Evolutionary conservation across 1,140 invertebrate species (phyloP), one percentile per base, ranked within the genome.

Genomic region (Metaphire vulgaris): DNA sequence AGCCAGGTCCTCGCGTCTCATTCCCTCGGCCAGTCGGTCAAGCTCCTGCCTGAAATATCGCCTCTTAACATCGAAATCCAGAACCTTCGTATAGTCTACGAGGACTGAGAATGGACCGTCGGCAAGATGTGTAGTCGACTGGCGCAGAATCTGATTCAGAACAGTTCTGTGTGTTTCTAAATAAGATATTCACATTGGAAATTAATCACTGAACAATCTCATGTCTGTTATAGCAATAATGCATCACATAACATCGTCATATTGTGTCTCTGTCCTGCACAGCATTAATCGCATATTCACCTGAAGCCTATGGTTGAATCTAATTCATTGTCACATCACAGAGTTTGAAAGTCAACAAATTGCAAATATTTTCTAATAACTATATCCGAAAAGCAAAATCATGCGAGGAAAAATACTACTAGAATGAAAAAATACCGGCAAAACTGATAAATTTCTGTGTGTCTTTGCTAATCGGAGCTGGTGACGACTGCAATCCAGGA

Each of bases 61-160:
- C 65, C 94, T 88, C 82, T 97, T 97, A 0, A 97, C 93, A 86
- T 97, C 95, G 87, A 97, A 97, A 85, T 97, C 95, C 33, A 93
- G 86, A 72, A 97, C 91, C 80, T 93, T 88, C 0, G 94, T 95
- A 81, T 96, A 93, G 77, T 96, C 92, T 2, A 95, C 93, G 1
- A 97, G 87, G 0, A 96, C 92, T 30, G 92, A 91, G 83, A 97
- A 96, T 15, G 94, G 94, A 28, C 93, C 85, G 82, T 95, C 93
- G 12, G 92, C 91, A 16, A 96, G 87, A 81, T 93, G 93, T 0
- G 91, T 90, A 0, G 91, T 92, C 1, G 92, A 93, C 86, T 95
- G 93, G 2, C 94, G 89, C 32, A 97, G 86, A 75, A 97, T 96
- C 87, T 97, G 94, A 83, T 97, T 97, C 15, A 97, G 86, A 33